Conservation (phyloP, 2,797 vertebrate species). For the Sardinella longiceps region DNA sequence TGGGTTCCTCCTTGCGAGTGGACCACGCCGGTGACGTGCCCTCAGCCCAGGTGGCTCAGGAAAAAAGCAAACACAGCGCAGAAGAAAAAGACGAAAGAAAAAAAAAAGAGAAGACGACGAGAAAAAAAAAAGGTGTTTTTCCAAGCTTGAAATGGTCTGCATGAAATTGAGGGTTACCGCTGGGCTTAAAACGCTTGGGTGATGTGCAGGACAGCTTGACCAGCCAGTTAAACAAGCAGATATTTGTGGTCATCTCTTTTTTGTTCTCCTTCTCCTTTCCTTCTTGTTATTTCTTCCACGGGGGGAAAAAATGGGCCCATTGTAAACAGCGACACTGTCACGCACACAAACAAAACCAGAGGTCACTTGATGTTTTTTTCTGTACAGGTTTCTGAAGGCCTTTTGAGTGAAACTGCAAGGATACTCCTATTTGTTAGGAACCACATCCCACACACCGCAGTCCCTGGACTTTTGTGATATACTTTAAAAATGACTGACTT, state of each 20-base stretch:
- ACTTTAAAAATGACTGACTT: constrained; percentile 2
- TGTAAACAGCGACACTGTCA: constrained; percentile 33
- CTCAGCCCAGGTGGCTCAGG: constrained; percentile 25
- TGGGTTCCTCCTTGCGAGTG: background rate
- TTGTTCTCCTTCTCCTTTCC: constrained; percentile 14
- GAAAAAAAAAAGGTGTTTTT: constrained; percentile 38
- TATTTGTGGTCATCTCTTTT: constrained; percentile 40
- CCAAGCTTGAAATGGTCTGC: constrained; percentile 37
- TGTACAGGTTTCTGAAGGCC: background rate
- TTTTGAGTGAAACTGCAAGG: background rate
- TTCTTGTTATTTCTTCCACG: constrained; percentile 12
- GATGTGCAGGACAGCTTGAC: constrained; percentile 32
- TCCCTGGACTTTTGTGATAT: background rate
- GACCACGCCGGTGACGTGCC: background rate
- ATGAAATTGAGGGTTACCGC: constrained; percentile 51
- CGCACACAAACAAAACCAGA: background rate
- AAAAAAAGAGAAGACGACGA: too few species aligned
- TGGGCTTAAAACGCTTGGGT: constrained; percentile 41
- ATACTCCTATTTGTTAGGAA: background rate
- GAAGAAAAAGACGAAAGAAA: background rate
- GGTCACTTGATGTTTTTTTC: background rate
- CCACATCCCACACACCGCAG: background rate
- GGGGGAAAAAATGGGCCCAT: constrained; percentile 23
- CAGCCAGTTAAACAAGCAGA: constrained; percentile 35
- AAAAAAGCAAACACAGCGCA: constrained; percentile 34